A percentile compares a stretch with the other conserved stretches of the same genome.
Conservation (phyloP, 2,888 invertebrate species). For the Rapana venosa region DNA sequence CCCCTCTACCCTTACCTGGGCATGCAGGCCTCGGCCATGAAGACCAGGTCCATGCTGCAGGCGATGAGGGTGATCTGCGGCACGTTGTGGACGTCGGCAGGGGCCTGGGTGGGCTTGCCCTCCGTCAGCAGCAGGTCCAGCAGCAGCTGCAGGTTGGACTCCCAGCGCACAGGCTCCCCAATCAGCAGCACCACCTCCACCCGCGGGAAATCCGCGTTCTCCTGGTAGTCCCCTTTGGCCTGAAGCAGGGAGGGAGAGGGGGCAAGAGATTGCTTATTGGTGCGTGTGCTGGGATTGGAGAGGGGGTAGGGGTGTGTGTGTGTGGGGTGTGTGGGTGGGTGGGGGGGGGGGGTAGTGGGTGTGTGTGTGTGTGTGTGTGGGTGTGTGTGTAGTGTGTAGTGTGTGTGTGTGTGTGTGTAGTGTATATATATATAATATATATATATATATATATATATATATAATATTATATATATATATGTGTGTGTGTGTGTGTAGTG, state of each 20-base stretch:
- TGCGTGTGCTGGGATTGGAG: too few relatives aligned
- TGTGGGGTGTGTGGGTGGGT: too few relatives aligned
- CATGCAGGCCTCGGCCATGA: conserved; percentile 78
- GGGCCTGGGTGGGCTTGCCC: conserved; percentile 72
- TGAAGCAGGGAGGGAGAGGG: conserved; percentile 1
- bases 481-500: too few relatives aligned
- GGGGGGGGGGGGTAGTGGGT: too few relatives aligned
- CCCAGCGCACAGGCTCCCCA: conserved; percentile 78
- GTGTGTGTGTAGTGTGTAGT: too few relatives aligned
- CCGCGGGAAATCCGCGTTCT: conserved; percentile 62
- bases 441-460: too few relatives aligned
- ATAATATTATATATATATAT: too few relatives aligned
- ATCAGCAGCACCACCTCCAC: conserved; percentile 74
- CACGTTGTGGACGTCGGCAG: conserved; percentile 59
- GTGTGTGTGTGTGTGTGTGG: too few relatives aligned
- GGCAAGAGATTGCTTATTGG: too few relatives aligned
- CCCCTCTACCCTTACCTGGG: conserved; percentile 65
- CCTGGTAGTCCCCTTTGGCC: conserved; percentile 59
- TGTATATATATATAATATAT: too few relatives aligned
- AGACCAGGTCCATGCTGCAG: conserved; percentile 78
- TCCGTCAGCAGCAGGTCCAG: conserved; percentile 76
- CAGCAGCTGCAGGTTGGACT: conserved; percentile 76
- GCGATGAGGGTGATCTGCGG: conserved; percentile 77
- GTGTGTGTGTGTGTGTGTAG: too few relatives aligned
- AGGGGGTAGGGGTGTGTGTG: too few relatives aligned